Conservation (phyloP, 2,113 vertebrate species). For the Tupaia tana region DNA sequence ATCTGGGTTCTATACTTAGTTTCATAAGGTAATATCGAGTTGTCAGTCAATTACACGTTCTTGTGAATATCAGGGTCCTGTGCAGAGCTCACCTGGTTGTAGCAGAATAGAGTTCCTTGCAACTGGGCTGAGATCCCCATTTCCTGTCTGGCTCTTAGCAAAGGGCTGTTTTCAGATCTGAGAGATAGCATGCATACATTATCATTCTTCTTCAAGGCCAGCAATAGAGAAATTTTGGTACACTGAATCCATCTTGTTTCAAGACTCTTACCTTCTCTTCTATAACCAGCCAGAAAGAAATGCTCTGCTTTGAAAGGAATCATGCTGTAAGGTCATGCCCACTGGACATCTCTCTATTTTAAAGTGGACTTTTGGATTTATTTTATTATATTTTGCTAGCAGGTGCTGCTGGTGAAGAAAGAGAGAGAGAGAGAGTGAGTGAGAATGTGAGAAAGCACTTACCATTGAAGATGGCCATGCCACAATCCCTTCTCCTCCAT, state of each 20-base stretch:
- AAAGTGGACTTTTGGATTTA: not conserved
- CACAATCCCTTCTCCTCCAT: no score
- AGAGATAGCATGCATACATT: not conserved
- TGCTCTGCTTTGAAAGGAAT: conserved; percentile 1
- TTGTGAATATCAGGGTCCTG: not conserved
- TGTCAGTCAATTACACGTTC: not conserved
- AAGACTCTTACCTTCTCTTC: not conserved
- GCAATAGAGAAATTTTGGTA: not conserved
- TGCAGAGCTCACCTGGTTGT: not conserved
- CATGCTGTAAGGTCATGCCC: not conserved
- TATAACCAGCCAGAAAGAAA: not conserved
- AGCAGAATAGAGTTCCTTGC: not conserved
- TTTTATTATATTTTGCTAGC: no score
- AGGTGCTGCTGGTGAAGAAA: no score
- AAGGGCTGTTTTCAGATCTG: not conserved
- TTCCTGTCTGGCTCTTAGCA: not conserved
- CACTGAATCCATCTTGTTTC: not conserved
- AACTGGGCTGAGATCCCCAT: not conserved
- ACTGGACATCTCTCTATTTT: not conserved
- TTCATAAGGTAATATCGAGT: not conserved
- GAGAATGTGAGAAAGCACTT: no score
- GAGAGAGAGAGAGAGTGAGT: no score
- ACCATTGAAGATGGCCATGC: no score
- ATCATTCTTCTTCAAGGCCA: not conserved
- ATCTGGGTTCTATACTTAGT: not conserved